These are phyloP conservation scores for Pipistrellus pipistrellus DNA, from an alignment of 2,797 vertebrate species.

Conservation along the genomic window DNA sequence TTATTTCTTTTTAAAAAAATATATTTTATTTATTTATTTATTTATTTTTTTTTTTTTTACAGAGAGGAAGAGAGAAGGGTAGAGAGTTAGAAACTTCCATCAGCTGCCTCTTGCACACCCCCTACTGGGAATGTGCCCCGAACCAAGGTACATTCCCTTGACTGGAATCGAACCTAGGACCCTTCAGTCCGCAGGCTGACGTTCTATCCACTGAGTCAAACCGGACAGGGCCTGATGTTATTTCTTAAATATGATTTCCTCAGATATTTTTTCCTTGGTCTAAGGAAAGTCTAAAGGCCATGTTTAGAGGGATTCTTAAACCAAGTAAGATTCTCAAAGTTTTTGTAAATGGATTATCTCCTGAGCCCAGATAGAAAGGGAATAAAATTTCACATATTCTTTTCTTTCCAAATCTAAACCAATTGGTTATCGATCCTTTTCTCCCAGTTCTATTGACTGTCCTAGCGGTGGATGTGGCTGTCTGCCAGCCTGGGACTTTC, in stretches of 20 bases:
- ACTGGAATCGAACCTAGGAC: no score
- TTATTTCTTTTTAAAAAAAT: background rate
- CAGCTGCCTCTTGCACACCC: no score
- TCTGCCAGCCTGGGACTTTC: background rate
- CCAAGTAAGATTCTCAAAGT: background rate
- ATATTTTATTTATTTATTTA: no score
- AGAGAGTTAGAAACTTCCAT: no score
- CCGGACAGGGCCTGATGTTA: no score
- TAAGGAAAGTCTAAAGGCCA: background rate
- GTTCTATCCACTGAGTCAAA: no score
- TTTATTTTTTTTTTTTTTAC: no score
- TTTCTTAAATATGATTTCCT: background rate
- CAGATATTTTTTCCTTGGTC: background rate
- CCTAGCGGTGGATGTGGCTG: background rate
- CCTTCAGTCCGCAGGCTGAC: no score
- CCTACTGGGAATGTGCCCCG: no score
- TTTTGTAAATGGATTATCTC: background rate
- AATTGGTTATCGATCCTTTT: no score
- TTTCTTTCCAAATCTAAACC: background rate
- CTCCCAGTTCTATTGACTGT: background rate
- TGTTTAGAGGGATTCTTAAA: background rate
- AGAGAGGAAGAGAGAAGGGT: no score
- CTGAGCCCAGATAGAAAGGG: background rate
- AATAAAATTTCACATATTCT: background rate
- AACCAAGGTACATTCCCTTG: no score